Evolutionary conservation across 2,888 invertebrate genomes (phyloP).

Genomic region (Poecilobothrus nobilitatus): DNA sequence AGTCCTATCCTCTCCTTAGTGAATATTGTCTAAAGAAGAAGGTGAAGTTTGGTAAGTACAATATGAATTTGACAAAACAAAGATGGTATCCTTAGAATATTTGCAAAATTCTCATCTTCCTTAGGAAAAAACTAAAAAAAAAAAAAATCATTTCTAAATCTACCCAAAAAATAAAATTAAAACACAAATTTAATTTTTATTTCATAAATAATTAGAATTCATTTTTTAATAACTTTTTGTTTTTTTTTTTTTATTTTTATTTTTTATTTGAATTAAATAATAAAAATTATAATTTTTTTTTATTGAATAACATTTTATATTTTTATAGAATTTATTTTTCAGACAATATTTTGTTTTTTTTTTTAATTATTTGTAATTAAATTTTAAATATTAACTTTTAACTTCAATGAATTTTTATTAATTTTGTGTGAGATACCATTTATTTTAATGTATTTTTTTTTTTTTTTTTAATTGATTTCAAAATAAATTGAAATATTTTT

Average conservation of each 20-base stretch:
- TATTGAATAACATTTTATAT: not conserved
- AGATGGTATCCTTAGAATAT: too few relatives aligned
- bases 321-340: not conserved
- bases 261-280: too few relatives aligned
- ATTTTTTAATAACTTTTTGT: not conserved
- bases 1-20: too few relatives aligned
- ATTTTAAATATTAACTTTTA: too few relatives aligned
- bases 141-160: too few relatives aligned
- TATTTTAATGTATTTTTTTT: not conserved
- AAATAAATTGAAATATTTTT: not conserved
- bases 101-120: too few relatives aligned
- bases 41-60: too few relatives aligned
- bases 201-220: not conserved
- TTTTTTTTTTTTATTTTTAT: not conserved
- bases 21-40: too few relatives aligned
- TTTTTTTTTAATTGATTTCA: not conserved
- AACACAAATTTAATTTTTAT: not conserved
- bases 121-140: too few relatives aligned
- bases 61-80: too few relatives aligned
- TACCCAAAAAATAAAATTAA: not conserved
- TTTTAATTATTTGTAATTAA: too few relatives aligned
- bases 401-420: not conserved
- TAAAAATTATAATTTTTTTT: not conserved
- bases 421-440: not conserved
- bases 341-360: not conserved